A percentile compares a stretch with the other conserved stretches of the same genome.
These are phyloP conservation scores for Passer domesticus DNA, from an alignment of 2,113 vertebrate genomes.

Conservation along the genomic window DNA sequence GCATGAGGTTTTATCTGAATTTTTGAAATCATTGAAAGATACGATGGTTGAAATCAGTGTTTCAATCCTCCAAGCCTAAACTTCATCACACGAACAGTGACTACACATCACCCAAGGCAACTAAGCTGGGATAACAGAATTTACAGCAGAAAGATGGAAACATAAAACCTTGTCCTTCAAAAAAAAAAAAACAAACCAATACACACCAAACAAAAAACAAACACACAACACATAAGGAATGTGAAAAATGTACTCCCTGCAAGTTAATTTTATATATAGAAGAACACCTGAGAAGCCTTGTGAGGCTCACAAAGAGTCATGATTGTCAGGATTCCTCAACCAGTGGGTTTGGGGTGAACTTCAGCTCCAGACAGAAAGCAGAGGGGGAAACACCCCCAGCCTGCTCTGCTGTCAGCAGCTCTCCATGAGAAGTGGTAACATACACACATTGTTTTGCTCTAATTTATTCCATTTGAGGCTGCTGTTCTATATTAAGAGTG, in stretches of 20 bases:
- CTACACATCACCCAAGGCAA: background rate
- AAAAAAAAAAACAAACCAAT: background rate
- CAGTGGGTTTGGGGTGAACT: background rate
- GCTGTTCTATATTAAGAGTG: background rate
- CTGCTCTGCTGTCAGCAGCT: background rate
- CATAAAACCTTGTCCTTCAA: background rate
- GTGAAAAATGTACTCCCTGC: background rate
- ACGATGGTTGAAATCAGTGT: background rate
- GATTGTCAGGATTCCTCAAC: background rate
- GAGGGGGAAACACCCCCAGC: background rate
- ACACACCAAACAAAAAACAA: background rate
- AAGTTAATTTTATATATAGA: background rate
- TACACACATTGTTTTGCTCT: background rate
- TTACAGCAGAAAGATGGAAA: background rate
- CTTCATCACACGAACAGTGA: background rate
- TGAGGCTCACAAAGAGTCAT: background rate
- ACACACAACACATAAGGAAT: background rate
- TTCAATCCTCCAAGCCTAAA: background rate
- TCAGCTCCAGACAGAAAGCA: background rate
- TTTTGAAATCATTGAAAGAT: background rate
- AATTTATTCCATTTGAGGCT: background rate
- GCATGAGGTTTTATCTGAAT: background rate
- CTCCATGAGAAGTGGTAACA: background rate
- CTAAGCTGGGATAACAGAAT: background rate
- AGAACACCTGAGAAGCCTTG: background rate